Percentiles rank a stretch among this genome's conserved stretches.
Conservation (phyloP, 1,140 invertebrate genomes). For the Zaprionus inermis region DNA sequence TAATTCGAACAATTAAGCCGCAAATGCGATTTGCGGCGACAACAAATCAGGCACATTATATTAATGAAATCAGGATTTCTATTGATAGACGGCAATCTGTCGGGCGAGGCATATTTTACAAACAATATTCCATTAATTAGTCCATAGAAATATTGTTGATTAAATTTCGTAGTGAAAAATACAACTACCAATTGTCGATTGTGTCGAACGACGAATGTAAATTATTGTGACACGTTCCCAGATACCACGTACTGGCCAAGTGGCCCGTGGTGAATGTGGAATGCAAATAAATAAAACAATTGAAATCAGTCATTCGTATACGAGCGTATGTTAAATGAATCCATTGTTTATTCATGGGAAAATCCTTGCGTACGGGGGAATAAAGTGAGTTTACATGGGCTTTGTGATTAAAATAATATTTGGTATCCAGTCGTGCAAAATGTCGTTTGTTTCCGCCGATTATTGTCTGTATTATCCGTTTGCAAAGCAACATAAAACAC, state of each 20-base stretch:
- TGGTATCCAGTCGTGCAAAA: background rate
- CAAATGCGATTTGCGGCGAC: conserved; percentile 32
- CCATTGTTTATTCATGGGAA: background rate
- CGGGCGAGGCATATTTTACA: conserved; percentile 49
- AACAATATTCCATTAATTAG: conserved; percentile 40
- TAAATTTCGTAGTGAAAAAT: conserved; percentile 43
- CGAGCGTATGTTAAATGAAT: conserved; percentile 4
- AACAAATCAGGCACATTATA: conserved; percentile 17
- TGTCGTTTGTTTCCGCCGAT: background rate
- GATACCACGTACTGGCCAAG: background rate
- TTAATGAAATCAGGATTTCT: conserved; percentile 80
- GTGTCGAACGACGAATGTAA: background rate
- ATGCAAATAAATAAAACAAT: conserved; percentile 4
- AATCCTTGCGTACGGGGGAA: background rate
- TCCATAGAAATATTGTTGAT: conserved; percentile 62
- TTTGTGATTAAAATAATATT: background rate
- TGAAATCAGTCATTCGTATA: conserved; percentile 1
- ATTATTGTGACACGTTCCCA: background rate
- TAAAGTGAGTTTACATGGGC: background rate
- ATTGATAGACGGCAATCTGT: conserved; percentile 51
- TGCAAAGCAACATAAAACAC: background rate
- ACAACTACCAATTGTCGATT: background rate
- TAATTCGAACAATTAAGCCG: background rate
- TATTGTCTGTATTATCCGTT: background rate
- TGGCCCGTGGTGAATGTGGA: background rate